Conservation (phyloP, 2,113 vertebrate genomes). For the Dromas ardeola region DNA sequence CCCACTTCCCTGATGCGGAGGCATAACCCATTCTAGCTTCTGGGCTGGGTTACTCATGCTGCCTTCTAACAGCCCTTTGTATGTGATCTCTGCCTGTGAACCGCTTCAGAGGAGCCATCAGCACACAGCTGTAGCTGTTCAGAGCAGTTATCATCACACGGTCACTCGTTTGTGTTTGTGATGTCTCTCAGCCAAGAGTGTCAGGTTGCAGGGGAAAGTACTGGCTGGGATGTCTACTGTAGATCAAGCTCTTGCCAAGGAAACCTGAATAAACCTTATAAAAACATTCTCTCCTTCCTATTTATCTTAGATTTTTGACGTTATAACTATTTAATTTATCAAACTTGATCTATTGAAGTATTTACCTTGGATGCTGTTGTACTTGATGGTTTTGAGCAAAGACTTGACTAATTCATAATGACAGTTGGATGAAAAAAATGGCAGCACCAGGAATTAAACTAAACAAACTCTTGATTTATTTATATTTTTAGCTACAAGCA, state of each 20-base stretch:
- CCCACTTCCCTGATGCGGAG: neutral
- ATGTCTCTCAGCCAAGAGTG: conserved; percentile 70
- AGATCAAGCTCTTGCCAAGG: conserved; percentile 57
- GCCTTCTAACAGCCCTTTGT: neutral
- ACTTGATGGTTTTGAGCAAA: conserved; percentile 39
- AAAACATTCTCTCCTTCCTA: conserved; percentile 45
- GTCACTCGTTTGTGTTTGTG: conserved; percentile 49
- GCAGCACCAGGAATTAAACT: neutral
- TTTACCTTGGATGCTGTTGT: conserved; percentile 25
- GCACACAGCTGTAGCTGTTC: conserved; percentile 7
- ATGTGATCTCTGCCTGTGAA: neutral
- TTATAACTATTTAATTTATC: conserved; percentile 33
- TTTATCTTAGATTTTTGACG: conserved; percentile 54
- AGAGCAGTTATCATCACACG: neutral
- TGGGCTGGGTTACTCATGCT: neutral
- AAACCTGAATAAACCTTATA: conserved; percentile 64
- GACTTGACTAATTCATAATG: conserved; percentile 29
- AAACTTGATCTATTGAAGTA: conserved; percentile 29
- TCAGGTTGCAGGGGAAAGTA: conserved; percentile 65
- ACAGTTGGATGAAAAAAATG: conserved; percentile 33
- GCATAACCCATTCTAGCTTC: neutral
- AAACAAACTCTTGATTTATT: conserved; percentile 53
- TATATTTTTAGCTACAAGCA: conserved; percentile 45
- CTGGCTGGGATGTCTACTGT: conserved; percentile 52
- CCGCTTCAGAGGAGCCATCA: neutral